These are phyloP conservation scores for Chionomys nivalis DNA, from an alignment of 2,113 vertebrate species.

Conservation along the genomic window DNA sequence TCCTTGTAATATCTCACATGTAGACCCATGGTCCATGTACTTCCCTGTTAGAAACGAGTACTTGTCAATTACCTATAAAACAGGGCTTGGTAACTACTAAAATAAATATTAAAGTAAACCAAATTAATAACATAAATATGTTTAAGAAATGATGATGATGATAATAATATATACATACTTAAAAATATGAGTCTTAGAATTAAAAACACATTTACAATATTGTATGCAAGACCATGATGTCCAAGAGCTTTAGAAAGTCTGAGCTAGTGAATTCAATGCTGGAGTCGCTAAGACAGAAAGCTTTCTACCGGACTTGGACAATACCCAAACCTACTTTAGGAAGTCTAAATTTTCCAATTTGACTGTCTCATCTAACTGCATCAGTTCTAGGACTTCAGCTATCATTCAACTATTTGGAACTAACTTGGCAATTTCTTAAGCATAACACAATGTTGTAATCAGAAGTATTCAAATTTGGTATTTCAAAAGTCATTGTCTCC, in stretches of 20 bases:
- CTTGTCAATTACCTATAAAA: background rate
- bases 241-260: conserved; percentile 11
- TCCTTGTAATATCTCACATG: background rate
- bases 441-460: conserved; percentile 68
- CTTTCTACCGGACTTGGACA: conserved; percentile 1
- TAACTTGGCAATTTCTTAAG: conserved; percentile 53
- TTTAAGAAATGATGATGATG: background rate
- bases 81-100: background rate
- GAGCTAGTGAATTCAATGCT: background rate
- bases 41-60: background rate
- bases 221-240: background rate
- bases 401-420: conserved; percentile 29
- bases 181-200: background rate
- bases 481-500: conserved; percentile 76
- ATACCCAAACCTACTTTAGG: background rate
- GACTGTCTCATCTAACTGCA: background rate
- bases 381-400: conserved; percentile 40
- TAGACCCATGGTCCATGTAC: background rate
- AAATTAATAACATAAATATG: background rate
- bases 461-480: conserved; percentile 69
- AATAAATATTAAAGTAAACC: background rate
- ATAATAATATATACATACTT: background rate
- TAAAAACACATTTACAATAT: conserved; percentile 16
- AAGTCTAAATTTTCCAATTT: conserved; percentile 8
- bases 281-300: background rate